These are phyloP conservation scores for Leucophenga montana DNA, from an alignment of 2,888 invertebrate species.

Conservation along the genomic window DNA sequence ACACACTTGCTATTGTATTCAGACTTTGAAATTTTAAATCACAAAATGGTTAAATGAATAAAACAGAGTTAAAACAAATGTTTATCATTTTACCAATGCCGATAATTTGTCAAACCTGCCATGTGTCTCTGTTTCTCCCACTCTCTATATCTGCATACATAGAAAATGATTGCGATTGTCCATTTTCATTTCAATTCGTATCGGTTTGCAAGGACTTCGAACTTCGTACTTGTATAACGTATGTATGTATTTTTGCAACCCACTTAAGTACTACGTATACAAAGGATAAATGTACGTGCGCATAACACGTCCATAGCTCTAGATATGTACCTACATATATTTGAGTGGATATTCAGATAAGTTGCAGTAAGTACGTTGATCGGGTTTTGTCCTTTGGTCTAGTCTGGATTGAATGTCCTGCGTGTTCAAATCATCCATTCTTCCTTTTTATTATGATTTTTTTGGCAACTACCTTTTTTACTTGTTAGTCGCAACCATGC, in stretches of 20 bases:
- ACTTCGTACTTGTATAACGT: neutral
- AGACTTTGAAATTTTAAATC: too few relatives aligned
- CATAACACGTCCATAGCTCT: constrained; percentile 18
- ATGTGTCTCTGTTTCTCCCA: too few relatives aligned
- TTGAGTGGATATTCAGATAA: constrained; percentile 13
- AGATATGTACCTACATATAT: neutral
- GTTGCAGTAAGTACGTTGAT: neutral
- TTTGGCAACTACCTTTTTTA: too few relatives aligned
- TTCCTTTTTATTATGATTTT: neutral
- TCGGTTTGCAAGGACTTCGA: neutral
- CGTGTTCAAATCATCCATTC: too few relatives aligned
- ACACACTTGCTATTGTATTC: too few relatives aligned
- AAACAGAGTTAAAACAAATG: too few relatives aligned
- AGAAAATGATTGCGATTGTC: neutral
- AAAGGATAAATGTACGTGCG: constrained; percentile 63
- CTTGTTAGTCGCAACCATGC: too few relatives aligned
- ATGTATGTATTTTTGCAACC: constrained; percentile 49
- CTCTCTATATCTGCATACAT: too few relatives aligned
- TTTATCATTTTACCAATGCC: too few relatives aligned
- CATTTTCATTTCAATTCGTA: neutral
- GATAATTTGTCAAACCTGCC: too few relatives aligned
- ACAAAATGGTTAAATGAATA: too few relatives aligned
- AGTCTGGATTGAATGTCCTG: neutral
- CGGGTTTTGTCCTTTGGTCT: constrained; percentile 9
- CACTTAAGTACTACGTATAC: constrained; percentile 64